Base-by-base conservation (phyloP, 2,888 invertebrate species). In the Aspidiotus destructor region DNA sequence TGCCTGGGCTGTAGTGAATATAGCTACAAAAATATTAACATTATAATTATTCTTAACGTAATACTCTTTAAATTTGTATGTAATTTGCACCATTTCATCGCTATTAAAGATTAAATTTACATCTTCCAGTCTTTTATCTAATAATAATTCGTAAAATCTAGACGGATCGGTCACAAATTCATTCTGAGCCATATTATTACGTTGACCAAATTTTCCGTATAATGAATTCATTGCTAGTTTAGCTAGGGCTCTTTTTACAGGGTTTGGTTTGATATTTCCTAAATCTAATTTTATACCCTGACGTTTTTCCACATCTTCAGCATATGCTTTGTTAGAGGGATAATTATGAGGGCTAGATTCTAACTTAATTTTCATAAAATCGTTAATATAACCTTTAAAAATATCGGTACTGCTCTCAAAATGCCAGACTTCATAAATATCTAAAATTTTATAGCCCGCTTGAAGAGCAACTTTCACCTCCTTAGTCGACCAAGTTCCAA, bases 151-250 rank as follows among this genome's bases (percentile, higher is more conserved):
- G 17, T 68, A 68, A 61, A 68, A 60, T 60, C 61, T 16, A 6
- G 8, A n/a, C 10, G 44, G 40, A 52, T 68, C 48, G 6, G 40
- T 60, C 2, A 68, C 53, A 52, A 41, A 68, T 52, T 68, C 80
- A 77, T 81, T 80, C 69, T 81, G 62, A 42, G 54, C 16, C 64
- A 70, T 67, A 70, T 73, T 73, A 61, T 68, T 41, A 64, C 70
- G 53, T 61, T 71, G 70, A 61, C 71, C 72, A 69, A 74, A 74
- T 70, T 74, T 73, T 17, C 72, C 73, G 73, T 73, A 74, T 48
- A 73, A 70, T 52, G 68, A 71, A 69, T 74, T 74, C 48, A 74
- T 70, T 52, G 72, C 72, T 58, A 73, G 70, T 70, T 73, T 73
- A 0, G 72, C 70, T n/a, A 74, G 70, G 52, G 71, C 69, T 60